Evolutionary conservation across 2,113 vertebrate genomes (phyloP).

Genomic region (Festucalex cinctus): DNA sequence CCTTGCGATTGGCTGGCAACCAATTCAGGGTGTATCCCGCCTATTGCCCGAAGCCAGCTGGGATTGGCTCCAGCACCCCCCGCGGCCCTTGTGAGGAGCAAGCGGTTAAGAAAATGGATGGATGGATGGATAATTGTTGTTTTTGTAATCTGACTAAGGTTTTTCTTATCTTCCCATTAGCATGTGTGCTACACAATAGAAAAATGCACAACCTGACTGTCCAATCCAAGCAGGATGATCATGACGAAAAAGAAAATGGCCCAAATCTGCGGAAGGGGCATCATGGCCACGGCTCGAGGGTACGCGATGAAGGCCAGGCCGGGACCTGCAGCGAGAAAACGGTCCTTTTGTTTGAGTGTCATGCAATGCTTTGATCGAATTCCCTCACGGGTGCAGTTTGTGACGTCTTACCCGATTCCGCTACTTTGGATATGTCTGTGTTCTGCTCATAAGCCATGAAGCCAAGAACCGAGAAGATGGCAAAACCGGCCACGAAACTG

Average conservation of each 20-base stretch:
- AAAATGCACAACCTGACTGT: constrained; percentile 68
- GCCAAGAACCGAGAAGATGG: constrained; percentile 88
- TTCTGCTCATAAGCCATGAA: constrained; percentile 88
- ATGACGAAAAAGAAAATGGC: constrained; percentile 75
- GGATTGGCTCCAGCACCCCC: too few species aligned
- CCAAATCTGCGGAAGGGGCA: constrained; percentile 78
- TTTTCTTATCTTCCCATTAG: too few species aligned
- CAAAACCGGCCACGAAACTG: constrained; percentile 91
- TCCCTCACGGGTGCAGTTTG: neutral
- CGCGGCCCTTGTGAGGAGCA: too few species aligned
- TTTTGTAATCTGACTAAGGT: too few species aligned
- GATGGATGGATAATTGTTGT: too few species aligned
- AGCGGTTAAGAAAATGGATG: too few species aligned
- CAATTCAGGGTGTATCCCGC: too few species aligned
- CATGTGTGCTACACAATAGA: neutral
- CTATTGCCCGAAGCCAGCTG: too few species aligned
- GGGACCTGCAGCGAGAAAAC: constrained; percentile 60
- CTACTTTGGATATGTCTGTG: constrained; percentile 81
- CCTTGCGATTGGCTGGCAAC: too few species aligned
- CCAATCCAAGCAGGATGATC: constrained; percentile 76
- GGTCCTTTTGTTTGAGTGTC: neutral
- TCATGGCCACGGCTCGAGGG: constrained; percentile 77
- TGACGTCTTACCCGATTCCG: constrained; percentile 77
- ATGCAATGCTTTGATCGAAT: neutral
- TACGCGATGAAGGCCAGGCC: constrained; percentile 78